Evolutionary conservation across 2,888 invertebrate genomes (phyloP).

Genomic region (Listrodromus nycthemerus): DNA sequence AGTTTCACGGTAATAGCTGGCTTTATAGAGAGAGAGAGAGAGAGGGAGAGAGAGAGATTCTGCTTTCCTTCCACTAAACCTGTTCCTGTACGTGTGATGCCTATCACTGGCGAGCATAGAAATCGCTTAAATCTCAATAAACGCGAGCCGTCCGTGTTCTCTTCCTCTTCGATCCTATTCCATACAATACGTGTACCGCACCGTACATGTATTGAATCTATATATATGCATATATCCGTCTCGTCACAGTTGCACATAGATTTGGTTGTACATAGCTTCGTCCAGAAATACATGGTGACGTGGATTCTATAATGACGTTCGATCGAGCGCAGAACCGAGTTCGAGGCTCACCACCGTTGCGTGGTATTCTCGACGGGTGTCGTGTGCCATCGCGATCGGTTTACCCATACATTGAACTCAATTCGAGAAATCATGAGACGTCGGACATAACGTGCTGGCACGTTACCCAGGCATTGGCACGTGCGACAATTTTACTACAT

Average conservation of each 20-base stretch:
- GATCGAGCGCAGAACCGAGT: conserved; percentile 46
- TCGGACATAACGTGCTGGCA: conserved; percentile 43
- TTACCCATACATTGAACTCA: conserved; percentile 36
- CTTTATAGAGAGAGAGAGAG: conserved; percentile 27
- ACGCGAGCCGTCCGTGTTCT: conserved; percentile 28
- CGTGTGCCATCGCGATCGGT: conserved; percentile 47
- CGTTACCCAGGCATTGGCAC: conserved; percentile 42
- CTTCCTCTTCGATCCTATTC: conserved; percentile 20
- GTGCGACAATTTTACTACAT: not conserved
- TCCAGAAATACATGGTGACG: conserved; percentile 49
- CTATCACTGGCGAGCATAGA: conserved; percentile 5
- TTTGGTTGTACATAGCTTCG: conserved; percentile 13
- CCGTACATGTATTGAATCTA: not conserved
- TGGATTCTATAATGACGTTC: conserved; percentile 55
- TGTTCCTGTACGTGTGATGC: not conserved
- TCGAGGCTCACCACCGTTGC: conserved; percentile 32
- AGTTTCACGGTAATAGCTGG: conserved; percentile 31
- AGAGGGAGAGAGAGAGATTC: not conserved
- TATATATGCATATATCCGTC: not conserved
- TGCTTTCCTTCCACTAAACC: not conserved
- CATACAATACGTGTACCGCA: no score
- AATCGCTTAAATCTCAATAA: conserved; percentile 48
- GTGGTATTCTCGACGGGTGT: conserved; percentile 27
- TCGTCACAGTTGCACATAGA: conserved; percentile 52
- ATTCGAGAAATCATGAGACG: conserved; percentile 49